These are phyloP conservation scores for Melanargia galathea DNA, from an alignment of 2,888 invertebrate genomes.

Conservation along the genomic window DNA sequence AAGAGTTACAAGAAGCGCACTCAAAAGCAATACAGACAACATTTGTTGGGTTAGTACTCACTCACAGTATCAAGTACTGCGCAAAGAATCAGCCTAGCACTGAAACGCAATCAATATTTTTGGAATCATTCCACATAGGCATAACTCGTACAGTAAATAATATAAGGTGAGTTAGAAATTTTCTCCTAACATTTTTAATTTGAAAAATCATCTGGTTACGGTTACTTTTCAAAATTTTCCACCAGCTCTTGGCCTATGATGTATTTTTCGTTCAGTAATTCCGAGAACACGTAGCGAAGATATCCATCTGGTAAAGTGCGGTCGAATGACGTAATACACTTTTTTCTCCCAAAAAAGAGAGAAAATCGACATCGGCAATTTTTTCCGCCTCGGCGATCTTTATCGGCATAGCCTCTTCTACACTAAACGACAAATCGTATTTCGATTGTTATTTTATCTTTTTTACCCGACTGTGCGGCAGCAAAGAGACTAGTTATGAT, in stretches of 20 bases:
- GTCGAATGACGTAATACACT: constrained; percentile 27
- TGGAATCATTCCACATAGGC: too few relatives aligned
- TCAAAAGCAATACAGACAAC: too few relatives aligned
- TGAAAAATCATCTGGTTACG: too few relatives aligned
- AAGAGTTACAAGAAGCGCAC: too few relatives aligned
- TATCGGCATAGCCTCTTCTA: constrained; percentile 22
- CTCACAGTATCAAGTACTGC: too few relatives aligned
- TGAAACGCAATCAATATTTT: too few relatives aligned
- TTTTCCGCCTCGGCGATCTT: constrained; percentile 26
- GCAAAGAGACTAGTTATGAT: too few relatives aligned
- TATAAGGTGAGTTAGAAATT: too few relatives aligned
- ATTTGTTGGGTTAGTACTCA: too few relatives aligned
- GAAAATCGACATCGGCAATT: constrained; percentile 25
- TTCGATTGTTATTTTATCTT: background rate
- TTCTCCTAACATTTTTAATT: too few relatives aligned
- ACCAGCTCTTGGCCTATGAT: background rate
- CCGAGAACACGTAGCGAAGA: constrained; percentile 25
- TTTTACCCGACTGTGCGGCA: background rate
- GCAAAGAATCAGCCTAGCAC: too few relatives aligned
- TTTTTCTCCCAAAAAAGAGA: constrained; percentile 25
- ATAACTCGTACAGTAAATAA: too few relatives aligned
- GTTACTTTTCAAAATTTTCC: background rate
- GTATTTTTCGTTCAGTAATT: constrained; percentile 19
- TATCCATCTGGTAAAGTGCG: constrained; percentile 29
- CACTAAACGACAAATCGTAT: constrained; percentile 16